Evolutionary conservation across 2,113 vertebrate genomes (phyloP), one percentile per base, ranked within the genome.

Genomic region (Struthio camelus): DNA sequence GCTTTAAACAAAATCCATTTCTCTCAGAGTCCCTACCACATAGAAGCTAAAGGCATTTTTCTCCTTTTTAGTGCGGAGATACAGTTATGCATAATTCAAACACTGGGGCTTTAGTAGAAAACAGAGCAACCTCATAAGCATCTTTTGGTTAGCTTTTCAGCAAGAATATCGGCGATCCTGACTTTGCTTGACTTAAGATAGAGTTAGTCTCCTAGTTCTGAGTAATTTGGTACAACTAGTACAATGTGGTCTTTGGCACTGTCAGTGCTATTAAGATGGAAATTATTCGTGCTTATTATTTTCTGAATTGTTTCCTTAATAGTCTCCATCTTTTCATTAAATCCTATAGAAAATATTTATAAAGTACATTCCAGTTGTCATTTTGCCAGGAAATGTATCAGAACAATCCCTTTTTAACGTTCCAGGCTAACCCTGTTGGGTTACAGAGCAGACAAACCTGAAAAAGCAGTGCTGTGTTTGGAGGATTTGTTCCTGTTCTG

Each of bases 11-110:
- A 90, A 67, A 90, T 38, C 48, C 25, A 34, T 72, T 54, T 40
- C 24, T 80, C 48, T 87, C 32, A 80, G 85, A 85, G 59, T 28
- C 34, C 30, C 36, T 82, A 53, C 54, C 79, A 75, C 38, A 65
- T 11, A 79, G 56, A 93, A 93, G 83, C 77, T 79, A 34, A 90
- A 94, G 51, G 23, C 2, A 0, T 70, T 92, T 88, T 93, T 82
- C 38, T 42, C 70, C 50, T 80, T 89, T 91, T 69, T 87, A 62
- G 50, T 77, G n/a, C 80, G 38, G 56, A 73, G 66, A 13, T 20
- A 19, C 8, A 58, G 70, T 70, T 86, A 76, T 96, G 38, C 50
- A 79, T 95, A 84, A 96, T 96, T 96, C 72, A 91, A 62, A 87
- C 69, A 36, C 36, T 18, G 40, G 25, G 51, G 40, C 73, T 92